Percentiles rank a stretch among this genome's conserved stretches.
Conservation (phyloP, 2,888 invertebrate species). For the Parnassius orleans region DNA sequence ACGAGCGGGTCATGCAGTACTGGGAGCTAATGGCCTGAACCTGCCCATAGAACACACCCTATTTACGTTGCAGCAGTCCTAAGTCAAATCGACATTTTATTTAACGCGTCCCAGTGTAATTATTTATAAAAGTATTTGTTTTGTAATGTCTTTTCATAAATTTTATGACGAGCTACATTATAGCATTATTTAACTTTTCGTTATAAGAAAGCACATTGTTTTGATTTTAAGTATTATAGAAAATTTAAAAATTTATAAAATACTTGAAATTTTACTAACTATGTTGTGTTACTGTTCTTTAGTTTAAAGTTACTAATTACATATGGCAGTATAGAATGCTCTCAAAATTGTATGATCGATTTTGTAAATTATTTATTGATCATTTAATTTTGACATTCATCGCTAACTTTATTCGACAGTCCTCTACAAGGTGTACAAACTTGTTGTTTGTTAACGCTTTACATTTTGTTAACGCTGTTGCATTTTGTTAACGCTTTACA, state of each 20-base stretch:
- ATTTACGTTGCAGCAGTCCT: constrained; percentile 1
- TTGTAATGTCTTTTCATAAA: background rate
- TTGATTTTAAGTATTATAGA: background rate
- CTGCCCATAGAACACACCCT: background rate
- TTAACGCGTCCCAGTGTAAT: background rate
- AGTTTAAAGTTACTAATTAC: background rate
- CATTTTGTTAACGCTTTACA: too few relatives aligned
- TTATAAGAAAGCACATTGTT: background rate
- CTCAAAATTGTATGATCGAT: constrained; percentile 53
- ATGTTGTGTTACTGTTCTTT: too few relatives aligned
- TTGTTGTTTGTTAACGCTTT: too few relatives aligned
- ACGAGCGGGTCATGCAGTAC: constrained; percentile 84
- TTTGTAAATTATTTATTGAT: constrained; percentile 43
- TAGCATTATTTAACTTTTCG: background rate
- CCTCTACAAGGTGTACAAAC: too few relatives aligned
- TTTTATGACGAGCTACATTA: background rate
- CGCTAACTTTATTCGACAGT: too few relatives aligned
- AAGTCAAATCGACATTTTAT: background rate
- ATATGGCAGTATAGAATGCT: background rate
- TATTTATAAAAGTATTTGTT: constrained; percentile 5
- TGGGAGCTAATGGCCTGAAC: constrained; percentile 79
- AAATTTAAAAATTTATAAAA: background rate
- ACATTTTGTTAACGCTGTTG: too few relatives aligned
- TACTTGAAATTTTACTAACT: background rate
- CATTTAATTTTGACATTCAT: constrained; percentile 43